Conservation (phyloP, 2,888 invertebrate species). For the Cyrtodaria siliqua region DNA sequence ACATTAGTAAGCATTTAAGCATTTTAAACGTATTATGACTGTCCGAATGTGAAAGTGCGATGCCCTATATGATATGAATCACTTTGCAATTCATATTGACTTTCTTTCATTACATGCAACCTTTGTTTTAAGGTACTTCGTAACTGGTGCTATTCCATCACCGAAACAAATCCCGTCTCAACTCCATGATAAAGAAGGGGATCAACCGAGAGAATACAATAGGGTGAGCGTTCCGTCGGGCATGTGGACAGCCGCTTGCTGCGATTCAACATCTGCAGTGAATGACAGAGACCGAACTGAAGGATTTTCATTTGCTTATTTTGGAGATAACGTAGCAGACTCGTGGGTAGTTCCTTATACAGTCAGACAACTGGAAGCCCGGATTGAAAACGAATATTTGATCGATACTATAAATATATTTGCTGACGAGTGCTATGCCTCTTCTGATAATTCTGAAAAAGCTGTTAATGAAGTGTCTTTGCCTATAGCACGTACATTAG, state of each 20-base stretch:
- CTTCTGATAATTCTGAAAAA: background rate
- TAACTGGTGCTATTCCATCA: constrained; percentile 19
- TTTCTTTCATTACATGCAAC: no score
- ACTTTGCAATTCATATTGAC: no score
- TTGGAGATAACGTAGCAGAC: constrained; percentile 11
- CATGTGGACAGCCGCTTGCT: constrained; percentile 28
- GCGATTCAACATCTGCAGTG: constrained; percentile 6
- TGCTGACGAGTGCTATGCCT: constrained; percentile 6
- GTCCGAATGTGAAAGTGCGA: no score
- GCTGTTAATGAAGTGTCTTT: background rate
- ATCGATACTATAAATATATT: background rate
- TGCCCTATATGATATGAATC: no score
- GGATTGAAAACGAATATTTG: background rate
- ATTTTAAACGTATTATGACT: no score
- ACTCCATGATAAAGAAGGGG: constrained; percentile 14
- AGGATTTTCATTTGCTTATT: constrained; percentile 21
- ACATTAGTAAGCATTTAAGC: no score
- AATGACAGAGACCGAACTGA: background rate
- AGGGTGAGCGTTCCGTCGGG: constrained; percentile 11
- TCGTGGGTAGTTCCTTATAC: background rate
- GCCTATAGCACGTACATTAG: background rate
- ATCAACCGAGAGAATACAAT: constrained; percentile 8
- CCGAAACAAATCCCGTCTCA: constrained; percentile 6
- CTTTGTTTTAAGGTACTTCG: constrained; percentile 18
- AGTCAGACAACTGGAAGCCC: background rate